Evolutionary conservation across 2,797 vertebrate species (phyloP).

Genomic region (Artibeus lituratus): DNA sequence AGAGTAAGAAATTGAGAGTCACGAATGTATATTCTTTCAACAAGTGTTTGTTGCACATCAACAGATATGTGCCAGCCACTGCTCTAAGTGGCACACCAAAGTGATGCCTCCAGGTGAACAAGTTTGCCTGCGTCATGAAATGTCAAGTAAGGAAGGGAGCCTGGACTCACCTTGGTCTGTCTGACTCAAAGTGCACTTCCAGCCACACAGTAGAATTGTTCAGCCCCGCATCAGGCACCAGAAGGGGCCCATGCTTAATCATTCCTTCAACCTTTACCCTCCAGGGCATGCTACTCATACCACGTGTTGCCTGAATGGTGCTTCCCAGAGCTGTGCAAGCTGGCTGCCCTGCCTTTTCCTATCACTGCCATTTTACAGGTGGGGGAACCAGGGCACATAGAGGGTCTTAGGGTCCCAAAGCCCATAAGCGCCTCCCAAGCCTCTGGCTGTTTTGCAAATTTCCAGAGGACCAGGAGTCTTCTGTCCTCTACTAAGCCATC

Average conservation of each 20-base stretch:
- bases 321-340: background rate
- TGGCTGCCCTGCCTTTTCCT: background rate
- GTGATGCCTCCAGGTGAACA: background rate
- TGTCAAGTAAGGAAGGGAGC: background rate
- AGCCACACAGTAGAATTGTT: too few relatives aligned
- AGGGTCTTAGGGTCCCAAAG: background rate
- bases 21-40: background rate
- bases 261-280: background rate
- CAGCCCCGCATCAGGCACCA: background rate
- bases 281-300: background rate
- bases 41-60: background rate
- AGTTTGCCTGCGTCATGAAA: background rate
- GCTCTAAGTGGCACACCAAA: background rate
- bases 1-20: background rate
- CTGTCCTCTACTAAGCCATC: background rate
- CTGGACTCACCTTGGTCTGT: background rate
- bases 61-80: background rate
- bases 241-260: background rate
- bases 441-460: background rate
- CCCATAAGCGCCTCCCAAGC: background rate
- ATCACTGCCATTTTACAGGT: background rate
- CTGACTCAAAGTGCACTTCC: background rate
- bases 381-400: background rate
- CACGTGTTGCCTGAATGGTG: background rate
- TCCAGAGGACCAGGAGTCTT: background rate